Percentiles rank a stretch among this genome's conserved stretches.
Conservation (phyloP, 30 jellyfish, hydroid and myxozoan genomes). For the Hydractinia symbiolongicarpus region DNA sequence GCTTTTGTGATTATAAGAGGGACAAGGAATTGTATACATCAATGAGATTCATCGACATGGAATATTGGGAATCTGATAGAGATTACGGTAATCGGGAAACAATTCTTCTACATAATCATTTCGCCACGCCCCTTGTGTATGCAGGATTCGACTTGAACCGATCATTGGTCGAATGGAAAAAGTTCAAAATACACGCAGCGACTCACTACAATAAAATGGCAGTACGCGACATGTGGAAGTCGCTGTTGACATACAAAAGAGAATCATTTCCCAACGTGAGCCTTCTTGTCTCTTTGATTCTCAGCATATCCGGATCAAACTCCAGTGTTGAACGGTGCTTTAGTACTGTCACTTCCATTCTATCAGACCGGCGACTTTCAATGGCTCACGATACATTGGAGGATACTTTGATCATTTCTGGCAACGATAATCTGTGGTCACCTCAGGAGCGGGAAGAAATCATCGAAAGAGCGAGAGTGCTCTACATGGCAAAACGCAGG, state of each 20-base stretch:
- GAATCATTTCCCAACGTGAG: conserved; percentile 12
- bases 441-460: conserved; percentile 3
- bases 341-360: conserved; percentile 34
- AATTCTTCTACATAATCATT: conserved; percentile 25
- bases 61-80: conserved; percentile 19
- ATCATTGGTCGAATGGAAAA: conserved; percentile 35
- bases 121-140: conserved; percentile 19
- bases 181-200: conserved; percentile 20
- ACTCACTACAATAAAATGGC: conserved; percentile 13
- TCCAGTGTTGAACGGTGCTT: conserved; percentile 53
- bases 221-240: conserved; percentile 14
- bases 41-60: conserved; percentile 31
- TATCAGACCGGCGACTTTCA: conserved; percentile 36
- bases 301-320: conserved; percentile 12
- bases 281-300: conserved; percentile 1
- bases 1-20: conserved; percentile 22
- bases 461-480: conserved; percentile 4
- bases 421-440: conserved; percentile 36
- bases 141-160: conserved; percentile 20
- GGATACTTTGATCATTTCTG: conserved; percentile 15
- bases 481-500: conserved; percentile 11
- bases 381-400: conserved; percentile 16
- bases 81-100: conserved; percentile 28
- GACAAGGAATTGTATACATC: conserved; percentile 12
- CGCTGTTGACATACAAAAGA: neutral